These are phyloP conservation scores for Alfaro cultratus DNA, from an alignment of 2,797 vertebrate species.

Conservation along the genomic window DNA sequence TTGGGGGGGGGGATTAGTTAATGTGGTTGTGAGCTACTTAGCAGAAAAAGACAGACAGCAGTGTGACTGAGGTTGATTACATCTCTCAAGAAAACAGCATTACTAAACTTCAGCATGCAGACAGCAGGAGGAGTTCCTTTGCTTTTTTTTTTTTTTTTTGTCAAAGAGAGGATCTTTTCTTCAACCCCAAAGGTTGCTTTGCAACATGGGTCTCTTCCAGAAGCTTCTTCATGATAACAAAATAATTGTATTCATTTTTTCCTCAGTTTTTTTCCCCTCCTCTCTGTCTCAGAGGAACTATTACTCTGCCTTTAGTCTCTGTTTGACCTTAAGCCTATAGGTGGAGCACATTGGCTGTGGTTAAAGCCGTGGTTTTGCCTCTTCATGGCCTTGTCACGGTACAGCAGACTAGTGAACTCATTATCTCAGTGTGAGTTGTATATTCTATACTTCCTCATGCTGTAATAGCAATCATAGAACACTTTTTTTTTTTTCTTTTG, in stretches of 20 bases:
- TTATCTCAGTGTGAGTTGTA: constrained; percentile 11
- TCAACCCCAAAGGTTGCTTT: constrained; percentile 47
- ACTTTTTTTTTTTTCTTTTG: neutral
- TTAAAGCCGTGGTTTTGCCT: constrained; percentile 32
- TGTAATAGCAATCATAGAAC: constrained; percentile 25
- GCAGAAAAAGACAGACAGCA: constrained; percentile 27
- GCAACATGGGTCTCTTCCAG: constrained; percentile 45
- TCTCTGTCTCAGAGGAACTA: constrained; percentile 50
- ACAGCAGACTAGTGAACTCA: constrained; percentile 2
- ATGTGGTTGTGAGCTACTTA: constrained; percentile 49
- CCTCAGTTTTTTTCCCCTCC: constrained; percentile 32
- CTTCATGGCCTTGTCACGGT: constrained; percentile 28
- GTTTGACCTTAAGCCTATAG: constrained; percentile 52
- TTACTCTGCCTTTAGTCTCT: constrained; percentile 56
- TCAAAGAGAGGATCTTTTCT: constrained; percentile 38
- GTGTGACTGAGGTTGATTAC: constrained; percentile 34
- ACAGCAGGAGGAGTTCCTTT: constrained; percentile 17
- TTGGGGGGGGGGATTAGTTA: constrained; percentile 2
- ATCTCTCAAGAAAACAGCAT: constrained; percentile 29
- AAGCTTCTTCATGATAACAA: constrained; percentile 61
- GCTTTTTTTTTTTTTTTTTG: constrained; percentile 9
- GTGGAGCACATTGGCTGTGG: constrained; percentile 47
- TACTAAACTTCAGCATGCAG: constrained; percentile 37
- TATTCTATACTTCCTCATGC: constrained; percentile 20
- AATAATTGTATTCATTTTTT: constrained; percentile 52